Evolutionary conservation across 30 jellyfish, hydroid and myxozoan species (phyloP).

Genomic region (Haliclystus octoradiatus): DNA sequence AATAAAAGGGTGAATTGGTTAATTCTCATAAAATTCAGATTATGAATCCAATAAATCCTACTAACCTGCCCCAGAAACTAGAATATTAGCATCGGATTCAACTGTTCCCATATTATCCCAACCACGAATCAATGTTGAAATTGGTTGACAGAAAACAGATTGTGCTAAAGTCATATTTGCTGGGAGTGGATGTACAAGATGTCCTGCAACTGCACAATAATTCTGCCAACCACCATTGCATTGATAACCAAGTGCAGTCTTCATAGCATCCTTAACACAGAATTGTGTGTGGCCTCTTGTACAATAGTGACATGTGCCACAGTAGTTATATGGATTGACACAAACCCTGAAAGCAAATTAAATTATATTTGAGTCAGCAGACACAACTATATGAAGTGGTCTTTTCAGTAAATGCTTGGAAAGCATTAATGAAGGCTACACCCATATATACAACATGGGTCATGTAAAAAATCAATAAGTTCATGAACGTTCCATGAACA

Average conservation of each 20-base stretch:
- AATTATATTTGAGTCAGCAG: neutral
- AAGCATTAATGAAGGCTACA: too few species aligned
- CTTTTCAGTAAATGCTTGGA: too few species aligned
- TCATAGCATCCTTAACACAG: slow-evolving; percentile 65
- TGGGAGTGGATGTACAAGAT: slow-evolving; percentile 52
- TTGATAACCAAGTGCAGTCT: slow-evolving; percentile 66
- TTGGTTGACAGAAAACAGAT: slow-evolving; percentile 75
- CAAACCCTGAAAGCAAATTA: slow-evolving; percentile 41
- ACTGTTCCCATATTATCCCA: slow-evolving; percentile 74
- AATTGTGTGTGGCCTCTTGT: slow-evolving; percentile 77
- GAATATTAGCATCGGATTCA: slow-evolving; percentile 51
- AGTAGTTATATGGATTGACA: slow-evolving; percentile 66
- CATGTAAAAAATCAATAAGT: too few species aligned
- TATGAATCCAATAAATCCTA: slow-evolving; percentile 66
- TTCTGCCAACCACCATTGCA: slow-evolving; percentile 70
- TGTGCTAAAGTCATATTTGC: slow-evolving; percentile 48
- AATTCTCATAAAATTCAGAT: too few species aligned
- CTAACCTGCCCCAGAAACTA: slow-evolving; percentile 87
- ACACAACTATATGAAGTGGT: neutral
- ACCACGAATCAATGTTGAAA: slow-evolving; percentile 61
- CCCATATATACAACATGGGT: too few species aligned
- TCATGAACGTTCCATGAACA: too few species aligned
- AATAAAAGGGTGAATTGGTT: too few species aligned
- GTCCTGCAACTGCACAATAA: slow-evolving; percentile 49
- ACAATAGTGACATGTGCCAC: slow-evolving; percentile 74